These are phyloP conservation scores for Epiblema foenella DNA, from an alignment of 2,888 invertebrate species.

Conservation along the genomic window DNA sequence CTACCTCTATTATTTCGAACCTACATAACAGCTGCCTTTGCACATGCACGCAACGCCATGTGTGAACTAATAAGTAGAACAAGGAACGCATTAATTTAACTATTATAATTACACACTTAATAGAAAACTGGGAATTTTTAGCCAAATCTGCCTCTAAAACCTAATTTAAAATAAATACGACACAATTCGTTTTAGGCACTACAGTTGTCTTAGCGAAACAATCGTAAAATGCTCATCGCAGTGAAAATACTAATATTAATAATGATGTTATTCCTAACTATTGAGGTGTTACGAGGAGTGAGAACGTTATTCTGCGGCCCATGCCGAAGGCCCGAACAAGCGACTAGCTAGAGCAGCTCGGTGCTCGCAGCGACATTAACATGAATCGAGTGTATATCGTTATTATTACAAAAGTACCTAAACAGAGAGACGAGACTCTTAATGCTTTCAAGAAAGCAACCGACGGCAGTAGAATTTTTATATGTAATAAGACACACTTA, in stretches of 20 bases:
- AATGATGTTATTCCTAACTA: conserved; percentile 40
- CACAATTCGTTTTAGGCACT: conserved; percentile 43
- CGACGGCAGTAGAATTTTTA: conserved; percentile 62
- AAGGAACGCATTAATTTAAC: conserved; percentile 20
- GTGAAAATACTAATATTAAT: conserved; percentile 48
- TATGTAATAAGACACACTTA: conserved; percentile 69
- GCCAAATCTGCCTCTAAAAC: conserved; percentile 55
- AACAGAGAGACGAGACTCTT: conserved; percentile 54
- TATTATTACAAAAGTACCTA: conserved; percentile 54
- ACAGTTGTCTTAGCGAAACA: conserved; percentile 47
- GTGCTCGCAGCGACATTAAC: conserved; percentile 51
- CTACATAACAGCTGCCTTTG: conserved; percentile 75
- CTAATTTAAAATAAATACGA: conserved; percentile 42
- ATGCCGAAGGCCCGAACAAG: conserved; percentile 14
- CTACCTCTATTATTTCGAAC: conserved; percentile 60
- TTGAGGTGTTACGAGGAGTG: conserved; percentile 39
- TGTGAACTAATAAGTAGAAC: conserved; percentile 47
- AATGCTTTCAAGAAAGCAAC: conserved; percentile 60
- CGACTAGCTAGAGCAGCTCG: conserved; percentile 48
- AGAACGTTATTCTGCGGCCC: conserved; percentile 29
- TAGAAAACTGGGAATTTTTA: conserved; percentile 36
- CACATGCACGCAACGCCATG: conserved; percentile 67
- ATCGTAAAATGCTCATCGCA: conserved; percentile 50
- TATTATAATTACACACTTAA: conserved; percentile 45
- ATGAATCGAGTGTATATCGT: conserved; percentile 53